These are phyloP conservation scores for Meloidogyne exigua DNA, from an alignment of 1,140 invertebrate genomes.

Conservation along the genomic window DNA sequence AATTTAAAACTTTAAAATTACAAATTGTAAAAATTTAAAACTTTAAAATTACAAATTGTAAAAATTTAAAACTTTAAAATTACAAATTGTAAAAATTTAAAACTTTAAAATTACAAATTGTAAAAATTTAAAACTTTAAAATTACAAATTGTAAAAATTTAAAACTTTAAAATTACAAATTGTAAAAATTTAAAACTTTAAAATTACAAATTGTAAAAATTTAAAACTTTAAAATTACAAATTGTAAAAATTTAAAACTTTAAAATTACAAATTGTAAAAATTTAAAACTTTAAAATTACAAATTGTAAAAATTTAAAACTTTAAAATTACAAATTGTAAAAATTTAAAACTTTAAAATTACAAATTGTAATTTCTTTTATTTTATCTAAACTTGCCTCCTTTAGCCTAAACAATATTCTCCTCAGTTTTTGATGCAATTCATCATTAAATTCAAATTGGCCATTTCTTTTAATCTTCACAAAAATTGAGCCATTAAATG, in stretches of 20 bases:
- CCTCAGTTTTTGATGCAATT: constrained; percentile 30
- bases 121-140: not conserved
- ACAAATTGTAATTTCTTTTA: not conserved
- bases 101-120: no score
- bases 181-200: no score
- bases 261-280: no score
- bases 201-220: no score
- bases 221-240: not conserved
- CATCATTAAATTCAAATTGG: constrained; percentile 28
- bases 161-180: not conserved
- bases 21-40: no score
- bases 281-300: no score
- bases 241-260: no score
- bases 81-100: no score
- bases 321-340: no score
- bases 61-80: not conserved
- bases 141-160: no score
- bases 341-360: not conserved
- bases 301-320: no score
- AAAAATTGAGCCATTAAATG: constrained; percentile 13
- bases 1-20: not conserved
- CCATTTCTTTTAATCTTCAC: constrained; percentile 31
- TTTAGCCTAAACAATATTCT: constrained; percentile 14
- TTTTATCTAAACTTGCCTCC: not conserved
- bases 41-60: not conserved